A percentile compares a stretch with the other conserved stretches of the same genome.
These are phyloP conservation scores for Lasioglossum marginatum DNA, from an alignment of 2,888 invertebrate species.

Conservation along the genomic window DNA sequence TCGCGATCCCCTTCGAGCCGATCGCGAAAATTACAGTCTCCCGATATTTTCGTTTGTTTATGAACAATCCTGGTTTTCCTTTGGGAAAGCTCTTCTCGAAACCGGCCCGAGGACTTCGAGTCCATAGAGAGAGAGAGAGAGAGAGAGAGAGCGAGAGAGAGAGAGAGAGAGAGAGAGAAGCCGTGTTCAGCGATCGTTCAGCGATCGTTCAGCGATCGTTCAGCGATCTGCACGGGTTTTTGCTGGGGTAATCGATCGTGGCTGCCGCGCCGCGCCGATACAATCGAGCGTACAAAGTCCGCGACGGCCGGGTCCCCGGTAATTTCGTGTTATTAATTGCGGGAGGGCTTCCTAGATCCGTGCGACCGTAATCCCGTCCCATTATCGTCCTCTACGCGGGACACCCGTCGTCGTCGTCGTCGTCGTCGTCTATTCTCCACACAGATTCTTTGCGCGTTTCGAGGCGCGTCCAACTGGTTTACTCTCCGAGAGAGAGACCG, in stretches of 20 bases:
- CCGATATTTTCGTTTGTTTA: constrained; percentile 19
- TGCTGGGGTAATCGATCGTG: neutral
- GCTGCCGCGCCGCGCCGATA: neutral
- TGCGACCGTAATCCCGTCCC: constrained; percentile 17
- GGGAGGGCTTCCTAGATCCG: constrained; percentile 18
- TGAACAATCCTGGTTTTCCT: neutral
- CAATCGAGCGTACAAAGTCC: neutral
- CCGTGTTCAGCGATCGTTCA: constrained; percentile 2
- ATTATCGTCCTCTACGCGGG: constrained; percentile 29
- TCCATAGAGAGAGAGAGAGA: neutral
- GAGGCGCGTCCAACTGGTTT: constrained; percentile 46
- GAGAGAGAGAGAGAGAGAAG: neutral
- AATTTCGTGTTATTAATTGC: constrained; percentile 30
- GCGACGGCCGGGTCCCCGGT: neutral
- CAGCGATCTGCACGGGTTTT: neutral
- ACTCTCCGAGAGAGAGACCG: neutral
- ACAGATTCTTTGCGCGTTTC: constrained; percentile 31
- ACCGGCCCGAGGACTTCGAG: neutral
- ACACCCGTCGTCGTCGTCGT: neutral
- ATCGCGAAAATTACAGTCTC: constrained; percentile 15
- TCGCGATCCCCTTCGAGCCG: neutral
- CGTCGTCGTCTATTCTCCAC: neutral
- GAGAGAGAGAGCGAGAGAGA: neutral
- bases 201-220: constrained; percentile 4
- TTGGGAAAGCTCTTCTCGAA: neutral